Percentiles rank a stretch among this genome's conserved stretches.
These are phyloP conservation scores for Noctua comes DNA, from an alignment of 2,888 invertebrate genomes.

Conservation along the genomic window DNA sequence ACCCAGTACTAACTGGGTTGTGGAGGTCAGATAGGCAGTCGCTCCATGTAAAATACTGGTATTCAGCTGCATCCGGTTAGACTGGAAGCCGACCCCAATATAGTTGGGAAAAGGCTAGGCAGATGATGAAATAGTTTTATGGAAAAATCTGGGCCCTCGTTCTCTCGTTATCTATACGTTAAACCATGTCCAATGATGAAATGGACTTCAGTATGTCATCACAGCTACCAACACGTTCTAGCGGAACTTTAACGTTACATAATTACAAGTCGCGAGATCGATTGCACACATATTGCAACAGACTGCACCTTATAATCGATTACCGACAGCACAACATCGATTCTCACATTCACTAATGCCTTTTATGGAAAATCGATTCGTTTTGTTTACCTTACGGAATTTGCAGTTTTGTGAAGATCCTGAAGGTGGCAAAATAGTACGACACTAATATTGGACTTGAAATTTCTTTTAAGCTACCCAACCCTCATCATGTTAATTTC, in stretches of 20 bases:
- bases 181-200: constrained; percentile 47
- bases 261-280: constrained; percentile 43
- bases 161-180: constrained; percentile 2
- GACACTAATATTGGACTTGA: neutral
- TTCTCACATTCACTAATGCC: constrained; percentile 35
- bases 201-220: constrained; percentile 34
- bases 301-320: constrained; percentile 45
- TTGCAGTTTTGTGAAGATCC: neutral
- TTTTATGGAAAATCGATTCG: constrained; percentile 16
- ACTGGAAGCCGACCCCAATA: too few species aligned
- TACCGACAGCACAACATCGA: constrained; percentile 29
- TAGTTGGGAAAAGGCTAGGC: too few species aligned
- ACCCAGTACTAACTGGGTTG: too few species aligned
- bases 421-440: neutral
- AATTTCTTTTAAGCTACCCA: neutral
- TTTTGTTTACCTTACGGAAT: constrained; percentile 6
- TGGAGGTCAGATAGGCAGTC: too few species aligned
- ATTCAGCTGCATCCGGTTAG: too few species aligned
- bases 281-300: constrained; percentile 57
- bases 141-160: constrained; percentile 9
- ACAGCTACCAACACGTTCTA: constrained; percentile 53
- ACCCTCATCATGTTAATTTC: neutral
- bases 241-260: constrained; percentile 47
- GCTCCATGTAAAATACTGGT: too few species aligned
- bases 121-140: neutral